phyloP scores from a whole-genome alignment of 2,797 vertebrate genomes.

The Ptychadena robeensis region DNA sequence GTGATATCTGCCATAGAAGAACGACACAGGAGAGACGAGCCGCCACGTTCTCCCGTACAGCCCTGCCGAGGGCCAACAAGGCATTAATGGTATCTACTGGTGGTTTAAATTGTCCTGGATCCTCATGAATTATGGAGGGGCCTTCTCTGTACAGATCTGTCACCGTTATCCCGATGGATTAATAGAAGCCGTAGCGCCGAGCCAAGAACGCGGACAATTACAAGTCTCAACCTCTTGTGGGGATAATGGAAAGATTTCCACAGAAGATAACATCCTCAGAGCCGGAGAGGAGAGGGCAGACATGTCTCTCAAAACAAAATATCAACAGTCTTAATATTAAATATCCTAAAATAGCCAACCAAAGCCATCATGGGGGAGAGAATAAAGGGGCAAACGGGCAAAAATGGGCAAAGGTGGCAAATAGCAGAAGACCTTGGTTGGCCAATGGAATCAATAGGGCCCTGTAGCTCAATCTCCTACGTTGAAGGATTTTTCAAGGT shows the following conservation, averaged over 20 bases:
- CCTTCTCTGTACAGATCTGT: constrained; percentile 42
- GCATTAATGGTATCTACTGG: not conserved
- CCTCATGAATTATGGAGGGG: constrained; percentile 48
- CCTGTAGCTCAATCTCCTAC: not conserved
- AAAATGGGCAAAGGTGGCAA: not conserved
- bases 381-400: not conserved
- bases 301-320: not conserved
- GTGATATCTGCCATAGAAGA: not conserved
- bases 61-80: not conserved
- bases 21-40: not conserved
- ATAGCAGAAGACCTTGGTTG: not conserved
- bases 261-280: not conserved
- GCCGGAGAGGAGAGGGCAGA: not conserved
- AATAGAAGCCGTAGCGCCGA: not conserved
- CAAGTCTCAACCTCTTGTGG: not conserved
- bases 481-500: constrained; percentile 68
- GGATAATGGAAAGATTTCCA: not conserved
- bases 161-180: constrained; percentile 3
- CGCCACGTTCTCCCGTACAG: not conserved
- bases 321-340: not conserved
- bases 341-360: not conserved
- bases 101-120: constrained; percentile 48
- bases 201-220: not conserved
- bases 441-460: not conserved
- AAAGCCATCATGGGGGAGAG: not conserved